Base-by-base conservation (phyloP, 2,888 invertebrate species). In the Apocheima hispidaria region DNA sequence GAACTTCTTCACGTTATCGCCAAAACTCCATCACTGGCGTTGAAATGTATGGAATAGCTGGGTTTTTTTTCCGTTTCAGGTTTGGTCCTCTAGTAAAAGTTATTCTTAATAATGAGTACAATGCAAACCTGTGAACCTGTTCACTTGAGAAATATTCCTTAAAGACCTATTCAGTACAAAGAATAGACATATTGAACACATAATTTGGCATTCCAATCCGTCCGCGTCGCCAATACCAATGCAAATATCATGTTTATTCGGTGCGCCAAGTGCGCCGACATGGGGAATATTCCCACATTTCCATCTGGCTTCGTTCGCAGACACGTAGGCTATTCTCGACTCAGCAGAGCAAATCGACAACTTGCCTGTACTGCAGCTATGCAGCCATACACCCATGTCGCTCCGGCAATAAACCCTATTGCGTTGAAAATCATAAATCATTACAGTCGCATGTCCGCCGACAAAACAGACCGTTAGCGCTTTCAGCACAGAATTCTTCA, bases 371-470 rank as follows among this genome's bases (percentile, higher is more conserved):
- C 18, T 33, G 33, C n/a, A 36, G n/a, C n/a, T n/a, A n/a, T n/a
- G n/a, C n/a, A n/a, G n/a, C 51, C 41, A 28, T 30, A 43, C 16
- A 38, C 49, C 48, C 51, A 54, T 63, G 65, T 64, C 65, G 61
- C 53, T 44, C 28, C 58, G 18, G 68, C 69, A 70, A 70, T 73
- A 72, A 70, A 66, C 69, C 63, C 48, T 57, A 64, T 63, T 64
- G 72, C 66, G 67, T 50, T 68, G 68, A 70, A 66, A 70, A 60
- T 69, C 73, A 65, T 73, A 74, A 72, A 73, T 73, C 72, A 72
- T 68, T 70, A 59, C 65, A 68, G 66, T 68, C 69, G 62, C 66
- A 62, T 70, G 71, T 68, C 66, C 64, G 50, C 65, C 65, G 50
- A 65, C 64, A 62, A 65, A 65, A 65, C 69, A 66, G 66, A 56